Evolutionary conservation across 2,113 vertebrate species (phyloP).

Genomic region (Trichechus manatus): DNA sequence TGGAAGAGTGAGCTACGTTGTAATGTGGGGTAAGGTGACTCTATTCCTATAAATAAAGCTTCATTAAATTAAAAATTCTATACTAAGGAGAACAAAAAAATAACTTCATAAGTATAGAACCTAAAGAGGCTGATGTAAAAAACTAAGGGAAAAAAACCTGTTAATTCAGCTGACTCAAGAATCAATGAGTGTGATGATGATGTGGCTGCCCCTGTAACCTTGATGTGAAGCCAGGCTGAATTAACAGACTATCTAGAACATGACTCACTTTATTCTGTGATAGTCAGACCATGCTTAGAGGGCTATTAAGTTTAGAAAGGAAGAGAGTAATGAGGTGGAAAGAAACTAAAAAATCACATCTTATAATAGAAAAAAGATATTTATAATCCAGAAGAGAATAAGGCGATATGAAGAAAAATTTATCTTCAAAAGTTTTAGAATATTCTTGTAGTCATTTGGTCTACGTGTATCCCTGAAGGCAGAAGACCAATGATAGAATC

Average conservation of each 20-base stretch:
- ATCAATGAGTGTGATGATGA: neutral
- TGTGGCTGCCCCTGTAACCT: neutral
- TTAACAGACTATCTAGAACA: neutral
- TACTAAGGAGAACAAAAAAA: neutral
- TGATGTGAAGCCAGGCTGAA: neutral
- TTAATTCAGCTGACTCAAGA: neutral
- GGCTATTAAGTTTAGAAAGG: neutral
- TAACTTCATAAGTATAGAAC: neutral
- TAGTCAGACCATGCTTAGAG: neutral
- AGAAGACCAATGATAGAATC: neutral
- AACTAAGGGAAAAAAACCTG: neutral
- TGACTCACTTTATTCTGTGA: neutral
- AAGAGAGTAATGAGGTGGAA: neutral
- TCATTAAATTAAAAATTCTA: neutral
- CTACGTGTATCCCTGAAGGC: neutral
- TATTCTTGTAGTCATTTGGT: neutral
- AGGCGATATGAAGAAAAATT: constrained; percentile 6
- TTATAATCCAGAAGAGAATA: neutral
- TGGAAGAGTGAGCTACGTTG: neutral
- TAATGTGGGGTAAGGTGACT: neutral
- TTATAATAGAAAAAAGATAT: neutral
- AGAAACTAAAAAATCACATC: neutral
- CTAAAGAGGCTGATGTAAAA: neutral
- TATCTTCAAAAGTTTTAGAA: neutral
- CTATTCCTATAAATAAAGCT: neutral